Evolutionary conservation across 2,888 invertebrate species (phyloP).

Genomic region (Apoderus coryli): DNA sequence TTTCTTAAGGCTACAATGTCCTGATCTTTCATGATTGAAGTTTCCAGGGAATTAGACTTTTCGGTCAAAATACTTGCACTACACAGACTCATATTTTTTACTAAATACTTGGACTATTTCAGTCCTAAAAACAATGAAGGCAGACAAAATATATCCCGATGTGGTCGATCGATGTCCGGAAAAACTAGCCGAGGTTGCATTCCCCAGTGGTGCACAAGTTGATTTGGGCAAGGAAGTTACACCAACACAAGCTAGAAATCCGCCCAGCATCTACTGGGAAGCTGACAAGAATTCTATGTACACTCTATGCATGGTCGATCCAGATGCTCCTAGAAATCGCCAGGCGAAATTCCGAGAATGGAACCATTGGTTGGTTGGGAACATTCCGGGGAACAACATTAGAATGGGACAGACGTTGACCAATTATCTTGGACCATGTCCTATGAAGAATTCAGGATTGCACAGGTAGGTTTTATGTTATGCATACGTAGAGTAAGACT

Average conservation of each 20-base stretch:
- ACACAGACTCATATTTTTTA: too few species aligned
- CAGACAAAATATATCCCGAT: slow-evolving; percentile 43
- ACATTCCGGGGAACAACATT: slow-evolving; percentile 48
- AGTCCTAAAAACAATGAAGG: slow-evolving; percentile 15
- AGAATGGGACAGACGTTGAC: slow-evolving; percentile 44
- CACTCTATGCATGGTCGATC: slow-evolving; percentile 43
- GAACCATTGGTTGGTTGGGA: slow-evolving; percentile 67
- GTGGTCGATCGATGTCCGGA: slow-evolving; percentile 47
- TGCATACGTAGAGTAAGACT: too few species aligned
- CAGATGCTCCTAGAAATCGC: slow-evolving; percentile 54
- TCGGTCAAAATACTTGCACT: too few species aligned
- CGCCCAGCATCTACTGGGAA: slow-evolving; percentile 24
- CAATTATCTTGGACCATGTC: slow-evolving; percentile 54
- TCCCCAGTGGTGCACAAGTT: slow-evolving; percentile 34
- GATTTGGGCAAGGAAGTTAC: slow-evolving; percentile 54
- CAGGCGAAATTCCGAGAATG: slow-evolving; percentile 57
- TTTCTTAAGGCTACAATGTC: too few species aligned
- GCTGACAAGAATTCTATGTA: slow-evolving; percentile 23
- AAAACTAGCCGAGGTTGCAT: slow-evolving; percentile 36
- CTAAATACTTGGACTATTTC: too few species aligned
- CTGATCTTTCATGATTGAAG: too few species aligned
- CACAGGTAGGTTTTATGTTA: too few species aligned
- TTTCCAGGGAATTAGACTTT: too few species aligned
- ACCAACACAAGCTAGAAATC: slow-evolving; percentile 54
- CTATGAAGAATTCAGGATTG: slow-evolving; percentile 53